phyloP scores from a whole-genome alignment of 2,797 vertebrate genomes.

The Rousettus madagascariensis region DNA sequence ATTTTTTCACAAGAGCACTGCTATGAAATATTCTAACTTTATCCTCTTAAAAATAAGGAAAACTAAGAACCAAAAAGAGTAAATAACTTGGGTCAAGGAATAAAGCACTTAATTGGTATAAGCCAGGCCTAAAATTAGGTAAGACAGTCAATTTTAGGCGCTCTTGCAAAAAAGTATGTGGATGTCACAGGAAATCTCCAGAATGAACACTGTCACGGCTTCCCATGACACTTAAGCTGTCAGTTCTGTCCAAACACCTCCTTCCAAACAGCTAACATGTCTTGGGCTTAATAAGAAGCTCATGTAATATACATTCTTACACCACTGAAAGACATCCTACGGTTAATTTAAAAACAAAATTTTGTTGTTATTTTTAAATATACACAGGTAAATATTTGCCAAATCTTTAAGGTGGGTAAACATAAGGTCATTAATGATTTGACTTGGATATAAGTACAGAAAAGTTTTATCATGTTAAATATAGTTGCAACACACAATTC shows the following conservation, averaged over 20 bases:
- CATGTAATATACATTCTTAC: not conserved
- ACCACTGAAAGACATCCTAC: not conserved
- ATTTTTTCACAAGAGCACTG: not conserved
- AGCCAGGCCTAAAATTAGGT: not conserved
- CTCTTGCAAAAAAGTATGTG: not conserved
- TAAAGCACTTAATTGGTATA: not conserved
- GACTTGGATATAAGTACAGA: not conserved
- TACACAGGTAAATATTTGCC: not conserved
- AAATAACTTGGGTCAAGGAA: not conserved
- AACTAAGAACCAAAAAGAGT: not conserved
- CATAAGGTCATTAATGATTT: not conserved
- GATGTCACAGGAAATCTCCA: not conserved
- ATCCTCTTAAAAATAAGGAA: slow-evolving; percentile 25
- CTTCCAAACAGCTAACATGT: not conserved
- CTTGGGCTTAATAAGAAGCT: not conserved
- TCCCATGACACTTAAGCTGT: not conserved
- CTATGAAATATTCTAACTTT: not conserved
- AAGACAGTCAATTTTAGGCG: not conserved
- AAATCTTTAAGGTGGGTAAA: slow-evolving; percentile 17
- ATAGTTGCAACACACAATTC: not conserved
- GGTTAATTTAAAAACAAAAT: not conserved
- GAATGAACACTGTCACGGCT: not conserved
- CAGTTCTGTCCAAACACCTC: not conserved
- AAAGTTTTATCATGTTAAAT: not conserved
- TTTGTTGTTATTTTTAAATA: not conserved